Percentiles rank a stretch among this genome's conserved stretches.
Evolutionary conservation across 2,797 vertebrate genomes (phyloP).

Genomic region (Ispidina lecontei): DNA sequence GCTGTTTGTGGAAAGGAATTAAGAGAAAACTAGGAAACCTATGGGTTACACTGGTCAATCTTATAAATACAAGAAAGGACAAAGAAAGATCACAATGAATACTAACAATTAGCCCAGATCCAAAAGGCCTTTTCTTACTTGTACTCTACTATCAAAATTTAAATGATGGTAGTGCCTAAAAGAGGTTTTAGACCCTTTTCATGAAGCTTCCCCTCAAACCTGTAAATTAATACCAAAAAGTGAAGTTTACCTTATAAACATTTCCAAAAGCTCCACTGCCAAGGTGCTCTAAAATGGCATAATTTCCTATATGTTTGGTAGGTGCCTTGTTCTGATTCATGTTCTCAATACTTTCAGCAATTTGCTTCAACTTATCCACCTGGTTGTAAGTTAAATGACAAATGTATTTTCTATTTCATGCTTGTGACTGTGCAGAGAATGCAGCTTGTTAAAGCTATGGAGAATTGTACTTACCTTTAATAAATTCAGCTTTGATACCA

Average conservation of each 20-base stretch:
- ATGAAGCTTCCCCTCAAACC: background rate
- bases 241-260: constrained; percentile 87
- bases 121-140: background rate
- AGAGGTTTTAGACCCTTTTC: background rate
- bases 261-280: constrained; percentile 92
- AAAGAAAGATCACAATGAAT: background rate
- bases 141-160: background rate
- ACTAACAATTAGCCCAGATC: background rate
- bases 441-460: background rate
- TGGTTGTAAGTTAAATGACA: constrained; percentile 57
- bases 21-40: background rate
- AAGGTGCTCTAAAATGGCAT: constrained; percentile 88
- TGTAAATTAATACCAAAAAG: background rate
- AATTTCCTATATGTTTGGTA: constrained; percentile 85
- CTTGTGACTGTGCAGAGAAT: background rate
- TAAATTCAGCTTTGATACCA: constrained; percentile 84
- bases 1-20: background rate
- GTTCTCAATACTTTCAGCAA: constrained; percentile 84
- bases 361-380: constrained; percentile 84
- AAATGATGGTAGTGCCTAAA: background rate
- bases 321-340: constrained; percentile 89
- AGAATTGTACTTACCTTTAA: constrained; percentile 79
- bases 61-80: background rate
- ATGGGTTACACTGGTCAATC: background rate
- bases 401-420: background rate